Evolutionary conservation across 2,888 invertebrate species (phyloP), one percentile per base, ranked within the genome.

Genomic region (Tetropium fuscum): DNA sequence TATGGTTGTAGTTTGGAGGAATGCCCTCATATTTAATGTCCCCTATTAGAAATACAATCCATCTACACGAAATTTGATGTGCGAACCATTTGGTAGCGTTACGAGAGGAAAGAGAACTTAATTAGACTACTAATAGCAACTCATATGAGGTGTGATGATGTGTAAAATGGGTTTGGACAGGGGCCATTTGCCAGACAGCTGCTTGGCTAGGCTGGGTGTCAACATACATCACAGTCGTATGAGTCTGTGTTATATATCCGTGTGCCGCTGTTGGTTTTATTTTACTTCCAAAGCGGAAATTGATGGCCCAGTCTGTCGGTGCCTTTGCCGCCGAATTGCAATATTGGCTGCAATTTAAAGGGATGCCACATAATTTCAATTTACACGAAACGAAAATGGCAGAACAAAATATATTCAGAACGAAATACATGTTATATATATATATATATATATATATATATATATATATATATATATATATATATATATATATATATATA

Each of bases 111-210:
- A 22, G 32, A 32, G 40, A 47, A 25, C 48, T 47, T 55, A 59
- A 55, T 59, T 59, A 43, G 34, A 43, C 40, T 43, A 45, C 45
- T 53, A 48, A 53, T 57, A 47, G 36, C 41, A 38, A 36, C 70
- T 69, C 71, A 73, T 73, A 71, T 72, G 72, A 71, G 64, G 74
- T 70, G 74, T 70, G 72, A 72, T 73, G 74, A 75, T 74, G 73
- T 71, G 74, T 77, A 71, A 77, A 78, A 78, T 78, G 73, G 73
- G 74, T 75, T 78, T 77, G 77, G 77, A 78, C 75, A 78, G 59
- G 73, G 75, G 74, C 77, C 78, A 78, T 79, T 78, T 77, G 73
- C 69, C 68, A 65, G 69, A 72, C 78, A 78, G 77, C 74, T 76
- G 76, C 66, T 66, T 27, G 40, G 55, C 53, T 66, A 20, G 40